Conservation (phyloP, 2,888 invertebrate species). For the Chrysolina haemoptera region DNA sequence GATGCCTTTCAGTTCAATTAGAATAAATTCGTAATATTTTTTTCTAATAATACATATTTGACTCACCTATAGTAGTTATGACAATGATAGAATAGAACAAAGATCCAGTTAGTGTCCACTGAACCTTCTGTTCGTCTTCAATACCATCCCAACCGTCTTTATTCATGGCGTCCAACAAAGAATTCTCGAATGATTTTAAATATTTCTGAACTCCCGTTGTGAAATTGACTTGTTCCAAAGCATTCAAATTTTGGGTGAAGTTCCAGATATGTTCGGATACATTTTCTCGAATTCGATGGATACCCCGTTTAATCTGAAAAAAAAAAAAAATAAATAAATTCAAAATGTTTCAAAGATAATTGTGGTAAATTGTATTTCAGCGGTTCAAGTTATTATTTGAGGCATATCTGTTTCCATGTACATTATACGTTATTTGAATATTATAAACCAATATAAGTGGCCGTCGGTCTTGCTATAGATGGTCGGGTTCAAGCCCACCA, state of each 20-base stretch:
- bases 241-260: slow-evolving; percentile 76
- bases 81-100: slow-evolving; percentile 96
- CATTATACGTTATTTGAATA: too few relatives aligned
- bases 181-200: slow-evolving; percentile 77
- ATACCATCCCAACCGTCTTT: slow-evolving; percentile 93
- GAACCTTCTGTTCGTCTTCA: slow-evolving; percentile 71
- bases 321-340: neutral
- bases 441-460: too few relatives aligned
- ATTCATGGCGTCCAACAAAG: slow-evolving; percentile 87
- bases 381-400: too few relatives aligned
- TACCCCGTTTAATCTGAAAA: slow-evolving; percentile 82
- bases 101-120: slow-evolving; percentile 92
- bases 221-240: slow-evolving; percentile 86
- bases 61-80: slow-evolving; percentile 94
- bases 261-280: slow-evolving; percentile 86
- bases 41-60: too few relatives aligned
- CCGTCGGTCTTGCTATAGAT: too few relatives aligned
- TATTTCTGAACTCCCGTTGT: slow-evolving; percentile 77
- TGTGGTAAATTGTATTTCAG: too few relatives aligned
- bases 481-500: too few relatives aligned
- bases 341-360: too few relatives aligned
- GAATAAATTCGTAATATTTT: too few relatives aligned
- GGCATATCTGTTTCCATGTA: too few relatives aligned
- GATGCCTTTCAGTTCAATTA: too few relatives aligned
- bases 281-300: slow-evolving; percentile 80